These are phyloP conservation scores for Drosophila eugracilis DNA, from an alignment of 1,140 invertebrate genomes.

Conservation along the genomic window DNA sequence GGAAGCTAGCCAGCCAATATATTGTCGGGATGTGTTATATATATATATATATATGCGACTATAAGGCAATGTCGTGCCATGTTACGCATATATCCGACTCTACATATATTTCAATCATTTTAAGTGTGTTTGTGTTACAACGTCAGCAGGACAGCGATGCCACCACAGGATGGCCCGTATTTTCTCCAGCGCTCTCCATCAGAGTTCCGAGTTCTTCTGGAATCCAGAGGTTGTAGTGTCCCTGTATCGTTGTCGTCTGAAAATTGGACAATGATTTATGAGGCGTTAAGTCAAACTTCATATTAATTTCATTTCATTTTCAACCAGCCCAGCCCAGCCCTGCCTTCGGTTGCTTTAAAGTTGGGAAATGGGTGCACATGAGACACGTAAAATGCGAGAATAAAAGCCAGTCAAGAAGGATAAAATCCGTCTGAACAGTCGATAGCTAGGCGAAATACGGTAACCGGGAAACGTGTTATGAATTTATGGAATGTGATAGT, in stretches of 20 bases:
- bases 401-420: constrained; percentile 50
- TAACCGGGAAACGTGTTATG: constrained; percentile 59
- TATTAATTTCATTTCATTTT: constrained; percentile 81
- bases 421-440: constrained; percentile 51
- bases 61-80: constrained; percentile 57
- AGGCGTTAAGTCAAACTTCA: constrained; percentile 81
- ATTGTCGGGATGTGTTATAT: constrained; percentile 37
- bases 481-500: constrained; percentile 40
- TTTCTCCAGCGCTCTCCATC: neutral
- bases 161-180: constrained; percentile 48
- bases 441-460: constrained; percentile 34
- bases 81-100: constrained; percentile 67
- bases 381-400: constrained; percentile 45
- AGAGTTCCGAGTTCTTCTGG: constrained; percentile 7
- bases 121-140: constrained; percentile 78
- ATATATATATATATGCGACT: too few relatives aligned
- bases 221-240: constrained; percentile 15
- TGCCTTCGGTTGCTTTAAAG: constrained; percentile 48
- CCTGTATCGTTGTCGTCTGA: constrained; percentile 47
- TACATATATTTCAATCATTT: constrained; percentile 81
- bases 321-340: constrained; percentile 31
- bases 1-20: constrained; percentile 51
- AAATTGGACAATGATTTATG: constrained; percentile 83
- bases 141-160: constrained; percentile 55
- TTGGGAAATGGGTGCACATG: constrained; percentile 46